Percentiles rank a stretch among this genome's conserved stretches.
Conservation (phyloP, 1,140 invertebrate genomes). For the Brachionus paranguensis region DNA sequence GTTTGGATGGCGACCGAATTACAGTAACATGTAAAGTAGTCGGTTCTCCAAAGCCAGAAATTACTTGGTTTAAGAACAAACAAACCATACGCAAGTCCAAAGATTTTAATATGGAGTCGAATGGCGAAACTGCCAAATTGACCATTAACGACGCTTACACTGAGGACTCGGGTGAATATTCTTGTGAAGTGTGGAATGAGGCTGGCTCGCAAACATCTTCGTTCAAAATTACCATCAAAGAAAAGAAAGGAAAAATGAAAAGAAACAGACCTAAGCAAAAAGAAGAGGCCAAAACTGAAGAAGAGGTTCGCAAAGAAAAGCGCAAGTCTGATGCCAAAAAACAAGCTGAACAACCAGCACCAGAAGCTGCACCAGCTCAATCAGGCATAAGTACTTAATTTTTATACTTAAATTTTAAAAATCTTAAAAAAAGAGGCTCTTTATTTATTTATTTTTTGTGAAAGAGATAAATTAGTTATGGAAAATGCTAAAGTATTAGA, state of each 20-base stretch:
- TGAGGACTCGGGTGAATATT: conserved; percentile 82
- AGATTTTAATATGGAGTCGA: conserved; percentile 12
- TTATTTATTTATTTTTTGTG: too few species aligned
- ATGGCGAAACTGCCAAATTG: conserved; percentile 60
- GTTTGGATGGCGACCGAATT: conserved; percentile 46
- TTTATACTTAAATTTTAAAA: neutral
- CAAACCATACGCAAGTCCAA: conserved; percentile 12
- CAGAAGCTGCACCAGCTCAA: neutral
- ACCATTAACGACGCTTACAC: conserved; percentile 88
- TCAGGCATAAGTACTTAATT: conserved; percentile 10
- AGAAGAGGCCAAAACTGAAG: neutral
- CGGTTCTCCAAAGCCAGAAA: conserved; percentile 47
- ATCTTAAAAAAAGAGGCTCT: neutral
- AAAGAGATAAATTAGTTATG: too few species aligned
- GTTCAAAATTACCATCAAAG: conserved; percentile 49
- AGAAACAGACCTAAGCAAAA: conserved; percentile 7
- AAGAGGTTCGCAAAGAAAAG: conserved; percentile 14
- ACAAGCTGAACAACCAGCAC: neutral
- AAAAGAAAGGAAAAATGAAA: conserved; percentile 37
- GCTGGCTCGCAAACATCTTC: conserved; percentile 67
- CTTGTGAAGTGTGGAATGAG: conserved; percentile 78
- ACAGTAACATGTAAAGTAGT: conserved; percentile 49
- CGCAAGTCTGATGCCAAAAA: conserved; percentile 11
- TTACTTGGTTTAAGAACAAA: conserved; percentile 22
- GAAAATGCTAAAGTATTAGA: too few species aligned